A percentile compares a stretch with the other conserved stretches of the same genome.
phyloP scores from a whole-genome alignment of 2,113 vertebrate species.

The Scomber scombrus region DNA sequence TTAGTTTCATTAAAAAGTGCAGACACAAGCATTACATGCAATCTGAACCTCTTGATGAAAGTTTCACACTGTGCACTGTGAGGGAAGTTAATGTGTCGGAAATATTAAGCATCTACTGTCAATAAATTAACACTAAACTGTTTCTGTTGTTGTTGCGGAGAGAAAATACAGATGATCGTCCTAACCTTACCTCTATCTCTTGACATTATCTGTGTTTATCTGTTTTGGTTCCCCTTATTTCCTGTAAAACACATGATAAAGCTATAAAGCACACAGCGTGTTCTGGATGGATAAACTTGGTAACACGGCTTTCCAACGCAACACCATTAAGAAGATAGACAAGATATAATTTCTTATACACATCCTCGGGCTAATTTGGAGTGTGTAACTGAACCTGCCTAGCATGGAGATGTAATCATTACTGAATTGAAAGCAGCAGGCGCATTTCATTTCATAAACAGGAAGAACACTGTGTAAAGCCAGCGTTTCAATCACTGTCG shows the following conservation, averaged over 20 bases:
- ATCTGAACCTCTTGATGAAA: not conserved
- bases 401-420: conserved; percentile 10
- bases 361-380: conserved; percentile 34
- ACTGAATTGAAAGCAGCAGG: not conserved
- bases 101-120: not conserved
- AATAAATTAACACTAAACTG: not conserved
- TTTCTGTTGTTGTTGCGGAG: not conserved
- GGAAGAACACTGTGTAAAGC: not conserved
- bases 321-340: conserved; percentile 18
- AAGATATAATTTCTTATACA: conserved; percentile 7
- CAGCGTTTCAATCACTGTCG: conserved; percentile 2
- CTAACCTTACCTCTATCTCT: not conserved
- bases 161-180: not conserved
- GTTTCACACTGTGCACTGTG: not conserved
- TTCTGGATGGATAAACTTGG: not conserved
- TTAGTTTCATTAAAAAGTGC: too few relatives aligned
- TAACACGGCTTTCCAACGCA: not conserved
- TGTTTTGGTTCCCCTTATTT: not conserved
- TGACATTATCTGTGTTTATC: not conserved
- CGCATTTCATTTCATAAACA: conserved; percentile 29
- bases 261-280: not conserved
- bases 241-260: conserved; percentile 9
- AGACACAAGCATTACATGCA: too few relatives aligned
- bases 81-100: not conserved
- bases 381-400: conserved; percentile 5